A percentile compares a stretch with the other conserved stretches of the same genome.
These are phyloP conservation scores for Hippopotamus amphibius DNA, from an alignment of 2,113 vertebrate species.

Conservation along the genomic window DNA sequence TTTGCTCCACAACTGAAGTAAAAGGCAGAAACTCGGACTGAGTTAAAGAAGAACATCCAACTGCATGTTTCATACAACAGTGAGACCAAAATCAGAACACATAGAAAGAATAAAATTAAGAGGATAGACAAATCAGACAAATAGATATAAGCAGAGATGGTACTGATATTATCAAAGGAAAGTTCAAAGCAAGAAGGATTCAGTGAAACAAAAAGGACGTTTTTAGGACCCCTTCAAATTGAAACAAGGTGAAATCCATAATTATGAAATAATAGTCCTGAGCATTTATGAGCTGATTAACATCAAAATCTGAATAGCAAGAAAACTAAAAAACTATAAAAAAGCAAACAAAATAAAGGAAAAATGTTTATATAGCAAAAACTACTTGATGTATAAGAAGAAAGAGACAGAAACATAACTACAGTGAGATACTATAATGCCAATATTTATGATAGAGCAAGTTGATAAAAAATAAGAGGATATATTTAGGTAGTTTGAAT, in stretches of 20 bases:
- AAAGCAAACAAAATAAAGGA: neutral
- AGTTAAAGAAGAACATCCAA: conserved; percentile 10
- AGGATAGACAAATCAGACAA: neutral
- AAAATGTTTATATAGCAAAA: neutral
- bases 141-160: neutral
- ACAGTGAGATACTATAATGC: neutral
- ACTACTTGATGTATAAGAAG: conserved; percentile 13
- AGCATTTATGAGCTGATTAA: conserved; percentile 42
- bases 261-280: neutral
- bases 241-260: conserved; percentile 51
- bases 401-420: conserved; percentile 17
- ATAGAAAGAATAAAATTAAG: neutral
- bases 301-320: neutral
- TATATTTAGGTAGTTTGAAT: neutral
- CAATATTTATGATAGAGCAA: neutral
- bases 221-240: neutral
- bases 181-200: conserved; percentile 50
- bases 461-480: neutral
- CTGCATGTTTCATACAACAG: neutral
- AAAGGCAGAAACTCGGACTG: neutral
- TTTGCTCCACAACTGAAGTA: neutral
- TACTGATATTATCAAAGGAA: neutral
- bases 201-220: neutral
- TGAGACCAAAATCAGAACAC: conserved; percentile 43
- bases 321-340: neutral